Evolutionary conservation across 2,113 vertebrate species (phyloP).

Genomic region (Aldabrachelys gigantea): DNA sequence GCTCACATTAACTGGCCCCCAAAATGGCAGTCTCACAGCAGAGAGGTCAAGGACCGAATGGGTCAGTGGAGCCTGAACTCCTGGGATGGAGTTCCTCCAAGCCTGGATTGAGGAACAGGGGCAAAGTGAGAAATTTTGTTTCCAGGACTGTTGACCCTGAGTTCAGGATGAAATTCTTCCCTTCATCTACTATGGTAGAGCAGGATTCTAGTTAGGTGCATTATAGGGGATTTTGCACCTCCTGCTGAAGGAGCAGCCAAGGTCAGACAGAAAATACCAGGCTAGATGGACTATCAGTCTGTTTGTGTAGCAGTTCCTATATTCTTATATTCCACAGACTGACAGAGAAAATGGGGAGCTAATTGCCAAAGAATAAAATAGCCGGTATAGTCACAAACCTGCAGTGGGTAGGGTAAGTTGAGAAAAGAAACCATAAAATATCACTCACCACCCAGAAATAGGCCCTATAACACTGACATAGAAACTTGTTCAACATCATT

Average conservation of each 20-base stretch:
- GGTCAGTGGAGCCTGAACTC: neutral
- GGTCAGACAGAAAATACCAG: neutral
- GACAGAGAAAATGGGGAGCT: neutral
- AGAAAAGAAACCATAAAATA: neutral
- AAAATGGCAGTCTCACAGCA: neutral
- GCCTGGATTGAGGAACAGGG: neutral
- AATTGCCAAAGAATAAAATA: neutral
- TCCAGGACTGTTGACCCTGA: neutral
- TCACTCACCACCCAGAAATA: neutral
- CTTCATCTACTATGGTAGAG: neutral
- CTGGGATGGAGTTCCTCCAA: neutral
- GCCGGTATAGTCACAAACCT: neutral
- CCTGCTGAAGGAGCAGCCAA: neutral
- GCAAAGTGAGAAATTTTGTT: neutral
- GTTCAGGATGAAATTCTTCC: neutral
- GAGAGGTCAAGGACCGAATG: neutral
- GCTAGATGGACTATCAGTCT: neutral
- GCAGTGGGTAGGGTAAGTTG: neutral
- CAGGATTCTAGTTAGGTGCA: neutral
- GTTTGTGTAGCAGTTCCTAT: neutral
- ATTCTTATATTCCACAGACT: neutral
- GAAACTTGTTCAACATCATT: neutral
- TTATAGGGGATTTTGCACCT: neutral
- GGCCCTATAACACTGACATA: neutral
- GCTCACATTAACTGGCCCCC: neutral